Evolutionary conservation across 2,888 invertebrate species (phyloP).

Genomic region (Pachydiplax longipennis): DNA sequence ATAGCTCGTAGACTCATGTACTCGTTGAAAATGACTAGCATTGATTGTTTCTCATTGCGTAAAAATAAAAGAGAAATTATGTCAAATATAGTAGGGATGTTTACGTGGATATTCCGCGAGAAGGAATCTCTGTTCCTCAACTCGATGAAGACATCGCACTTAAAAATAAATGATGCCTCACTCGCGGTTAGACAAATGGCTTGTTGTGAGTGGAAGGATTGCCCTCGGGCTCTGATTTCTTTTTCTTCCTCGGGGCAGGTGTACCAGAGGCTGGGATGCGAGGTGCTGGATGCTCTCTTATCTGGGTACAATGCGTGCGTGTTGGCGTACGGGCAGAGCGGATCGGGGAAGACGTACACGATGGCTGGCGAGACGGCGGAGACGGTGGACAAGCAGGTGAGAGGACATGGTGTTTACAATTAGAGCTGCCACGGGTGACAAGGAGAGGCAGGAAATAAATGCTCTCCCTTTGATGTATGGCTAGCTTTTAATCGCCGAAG

Average conservation of each 20-base stretch:
- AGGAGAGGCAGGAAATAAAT: not conserved
- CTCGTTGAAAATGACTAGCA: no score
- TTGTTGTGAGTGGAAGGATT: not conserved
- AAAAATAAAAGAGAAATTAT: no score
- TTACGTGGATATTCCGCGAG: not conserved
- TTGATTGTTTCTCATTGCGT: no score
- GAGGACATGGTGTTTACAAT: not conserved
- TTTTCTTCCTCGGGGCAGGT: conserved; percentile 61
- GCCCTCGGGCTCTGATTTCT: not conserved
- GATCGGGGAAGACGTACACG: conserved; percentile 45
- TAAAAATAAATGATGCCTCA: not conserved
- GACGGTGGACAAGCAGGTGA: not conserved
- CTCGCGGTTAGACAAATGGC: not conserved
- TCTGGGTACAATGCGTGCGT: conserved; percentile 62
- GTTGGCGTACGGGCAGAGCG: conserved; percentile 45
- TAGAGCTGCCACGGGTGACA: not conserved
- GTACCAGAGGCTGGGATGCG: conserved; percentile 71
- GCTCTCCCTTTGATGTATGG: no score
- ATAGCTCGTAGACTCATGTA: no score
- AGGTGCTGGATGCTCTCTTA: conserved; percentile 69
- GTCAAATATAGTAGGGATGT: not conserved
- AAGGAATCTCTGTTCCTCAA: no score
- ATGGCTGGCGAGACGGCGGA: conserved; percentile 13
- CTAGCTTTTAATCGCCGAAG: no score
- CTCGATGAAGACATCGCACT: no score